phyloP scores from a whole-genome alignment of 2,113 vertebrate species.

The Myodes glareolus region DNA sequence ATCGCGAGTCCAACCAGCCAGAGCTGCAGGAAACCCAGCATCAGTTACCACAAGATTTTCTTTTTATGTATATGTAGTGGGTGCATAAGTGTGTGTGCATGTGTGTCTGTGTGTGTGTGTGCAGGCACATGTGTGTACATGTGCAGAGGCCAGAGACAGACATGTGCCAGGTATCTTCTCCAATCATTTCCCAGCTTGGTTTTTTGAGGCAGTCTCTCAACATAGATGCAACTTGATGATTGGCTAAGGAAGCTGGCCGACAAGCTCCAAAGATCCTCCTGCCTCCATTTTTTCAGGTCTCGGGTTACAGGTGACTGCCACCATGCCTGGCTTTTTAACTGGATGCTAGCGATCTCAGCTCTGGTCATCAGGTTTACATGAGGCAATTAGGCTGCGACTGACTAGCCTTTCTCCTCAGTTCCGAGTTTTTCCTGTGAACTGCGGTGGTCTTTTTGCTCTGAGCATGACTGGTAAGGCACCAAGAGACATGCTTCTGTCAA shows the following conservation, averaged over 20 bases:
- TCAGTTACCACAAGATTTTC: neutral
- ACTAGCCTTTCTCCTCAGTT: neutral
- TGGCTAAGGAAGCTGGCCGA: neutral
- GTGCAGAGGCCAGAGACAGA: neutral
- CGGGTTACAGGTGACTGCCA: neutral
- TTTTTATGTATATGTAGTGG: neutral
- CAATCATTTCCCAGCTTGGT: neutral
- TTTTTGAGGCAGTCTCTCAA: neutral
- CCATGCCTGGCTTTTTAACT: neutral
- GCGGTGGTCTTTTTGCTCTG: neutral
- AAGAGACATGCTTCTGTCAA: neutral
- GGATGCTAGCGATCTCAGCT: neutral
- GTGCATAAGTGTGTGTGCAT: neutral
- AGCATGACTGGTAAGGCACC: neutral
- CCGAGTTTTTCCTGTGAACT: neutral
- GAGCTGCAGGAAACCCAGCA: neutral
- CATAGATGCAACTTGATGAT: neutral
- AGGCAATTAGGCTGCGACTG: neutral
- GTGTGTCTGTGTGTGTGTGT: neutral
- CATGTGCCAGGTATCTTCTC: neutral
- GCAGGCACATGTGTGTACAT: neutral
- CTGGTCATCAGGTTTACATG: neutral
- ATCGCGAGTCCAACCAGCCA: neutral
- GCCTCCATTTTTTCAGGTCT: neutral
- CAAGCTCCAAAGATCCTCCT: neutral